Evolutionary conservation across 2,888 invertebrate species (phyloP), one percentile per base, ranked within the genome.

Genomic region (Cyaniris semiargus): DNA sequence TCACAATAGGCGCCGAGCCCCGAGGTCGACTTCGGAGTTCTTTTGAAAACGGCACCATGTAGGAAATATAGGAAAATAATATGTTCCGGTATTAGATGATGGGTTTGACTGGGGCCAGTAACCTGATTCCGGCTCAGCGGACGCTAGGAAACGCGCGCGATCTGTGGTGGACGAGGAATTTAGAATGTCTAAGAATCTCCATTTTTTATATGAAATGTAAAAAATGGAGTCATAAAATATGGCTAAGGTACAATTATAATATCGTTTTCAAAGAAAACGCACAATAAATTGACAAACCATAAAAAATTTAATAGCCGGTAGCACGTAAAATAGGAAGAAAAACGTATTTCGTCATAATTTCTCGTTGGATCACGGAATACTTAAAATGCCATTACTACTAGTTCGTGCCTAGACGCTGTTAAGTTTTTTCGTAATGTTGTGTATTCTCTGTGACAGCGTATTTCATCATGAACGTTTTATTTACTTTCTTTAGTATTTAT

Each of bases 21-120:
- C 78, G 76, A 79, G 80, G 78, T 75, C 75, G 71, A 44, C 27
- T 44, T 53, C 75, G 79, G 48, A 70, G 48, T 72, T 72, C 48
- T 27, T 72, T 44, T 23, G 44, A 38, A 72, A 44, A 44, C 21
- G n/a, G n/a, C 60, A 60, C 60, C 10, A 1, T 60, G 23, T 60
- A 23, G 60, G 13, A 60, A 60, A 23, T 23, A 60, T 23, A 23
- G 21, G 58, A 58, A n/a, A n/a, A n/a, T n/a, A n/a, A n/a, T n/a
- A n/a, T n/a, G n/a, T n/a, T n/a, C n/a, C n/a, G n/a, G n/a, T n/a
- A n/a, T n/a, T n/a, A n/a, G n/a, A n/a, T n/a, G n/a, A n/a, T n/a
- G n/a, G n/a, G n/a, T n/a, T n/a, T n/a, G n/a, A n/a, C n/a, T n/a
- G n/a, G n/a, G n/a, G n/a, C n/a, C n/a, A n/a, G n/a, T n/a, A n/a